Evolutionary conservation across 2,888 invertebrate genomes (phyloP).

Genomic region (Stenolophus ochropezus): DNA sequence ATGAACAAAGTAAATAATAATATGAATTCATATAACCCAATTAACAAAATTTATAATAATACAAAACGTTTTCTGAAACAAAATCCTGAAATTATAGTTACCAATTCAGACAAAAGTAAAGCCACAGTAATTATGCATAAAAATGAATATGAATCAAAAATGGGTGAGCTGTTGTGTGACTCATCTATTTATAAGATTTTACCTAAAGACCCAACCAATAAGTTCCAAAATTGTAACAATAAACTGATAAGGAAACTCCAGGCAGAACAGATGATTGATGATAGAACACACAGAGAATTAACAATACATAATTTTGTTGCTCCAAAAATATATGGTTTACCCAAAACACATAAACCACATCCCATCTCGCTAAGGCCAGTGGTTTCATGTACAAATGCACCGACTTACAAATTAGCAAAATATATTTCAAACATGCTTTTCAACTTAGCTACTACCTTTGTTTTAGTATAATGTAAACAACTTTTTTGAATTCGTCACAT

Average conservation of each 20-base stretch:
- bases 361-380: conserved; percentile 16
- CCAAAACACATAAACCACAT: neutral
- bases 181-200: neutral
- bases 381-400: conserved; percentile 43
- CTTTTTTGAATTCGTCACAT: conserved; percentile 45
- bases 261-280: neutral
- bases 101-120: conserved; percentile 12
- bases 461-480: conserved; percentile 50
- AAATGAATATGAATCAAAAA: neutral
- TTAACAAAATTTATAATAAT: too few species aligned
- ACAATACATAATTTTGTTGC: neutral
- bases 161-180: neutral
- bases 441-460: neutral
- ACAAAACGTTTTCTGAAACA: too few species aligned
- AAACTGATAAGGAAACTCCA: neutral
- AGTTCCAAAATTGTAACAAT: neutral
- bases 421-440: conserved; percentile 38
- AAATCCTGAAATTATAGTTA: too few species aligned
- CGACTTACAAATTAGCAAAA: conserved; percentile 53
- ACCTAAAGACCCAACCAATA: neutral
- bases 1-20: too few species aligned
- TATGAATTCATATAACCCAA: too few species aligned
- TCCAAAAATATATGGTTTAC: neutral
- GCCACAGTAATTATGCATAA: neutral
- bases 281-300: neutral